These are phyloP conservation scores for Rhincodon typus DNA, from an alignment of 2,797 vertebrate species.

Conservation along the genomic window DNA sequence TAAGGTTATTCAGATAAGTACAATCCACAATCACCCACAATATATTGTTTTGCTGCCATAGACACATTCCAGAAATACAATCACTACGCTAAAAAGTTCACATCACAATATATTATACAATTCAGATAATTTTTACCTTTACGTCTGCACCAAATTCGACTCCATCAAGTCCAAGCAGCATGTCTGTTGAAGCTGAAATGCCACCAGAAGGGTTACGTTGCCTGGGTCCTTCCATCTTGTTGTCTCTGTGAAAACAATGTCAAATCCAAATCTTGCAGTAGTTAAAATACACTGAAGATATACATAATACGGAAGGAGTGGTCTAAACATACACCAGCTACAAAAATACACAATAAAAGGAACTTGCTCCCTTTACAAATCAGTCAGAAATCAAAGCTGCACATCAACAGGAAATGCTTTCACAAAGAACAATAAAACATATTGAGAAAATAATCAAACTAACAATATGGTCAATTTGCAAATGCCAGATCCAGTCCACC, in stretches of 20 bases:
- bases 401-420: slow-evolving; percentile 4
- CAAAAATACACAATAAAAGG: slow-evolving; percentile 15
- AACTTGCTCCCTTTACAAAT: not conserved
- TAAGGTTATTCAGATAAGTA: not conserved
- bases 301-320: not conserved
- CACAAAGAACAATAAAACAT: not conserved
- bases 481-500: not conserved
- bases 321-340: not conserved
- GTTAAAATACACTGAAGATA: not conserved
- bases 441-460: not conserved
- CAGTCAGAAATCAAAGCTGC: slow-evolving; percentile 2
- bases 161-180: slow-evolving; percentile 82
- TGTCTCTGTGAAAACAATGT: slow-evolving; percentile 62
- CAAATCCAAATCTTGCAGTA: not conserved
- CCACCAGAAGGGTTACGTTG: slow-evolving; percentile 83
- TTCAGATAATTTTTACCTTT: slow-evolving; percentile 63
- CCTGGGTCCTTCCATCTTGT: slow-evolving; percentile 77
- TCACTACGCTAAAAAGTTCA: not conserved
- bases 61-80: not conserved
- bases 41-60: not conserved
- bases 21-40: not conserved
- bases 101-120: not conserved
- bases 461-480: not conserved
- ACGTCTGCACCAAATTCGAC: slow-evolving; percentile 79
- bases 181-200: slow-evolving; percentile 62